These are phyloP conservation scores for Paratrypauchen microcephalus DNA, from an alignment of 2,797 vertebrate genomes.

Conservation along the genomic window DNA sequence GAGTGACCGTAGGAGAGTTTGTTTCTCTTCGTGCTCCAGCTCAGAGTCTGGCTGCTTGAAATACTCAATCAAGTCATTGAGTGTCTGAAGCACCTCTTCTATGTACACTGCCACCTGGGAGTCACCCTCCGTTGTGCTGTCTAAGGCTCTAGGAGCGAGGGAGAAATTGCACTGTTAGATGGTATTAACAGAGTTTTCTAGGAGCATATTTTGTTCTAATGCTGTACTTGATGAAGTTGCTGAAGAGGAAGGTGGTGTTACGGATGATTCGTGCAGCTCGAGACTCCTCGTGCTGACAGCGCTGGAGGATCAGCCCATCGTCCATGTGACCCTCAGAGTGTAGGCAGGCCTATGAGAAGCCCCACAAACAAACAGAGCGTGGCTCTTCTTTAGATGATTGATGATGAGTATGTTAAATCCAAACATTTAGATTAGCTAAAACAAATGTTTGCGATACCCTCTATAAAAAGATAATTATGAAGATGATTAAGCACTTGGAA, in stretches of 20 bases:
- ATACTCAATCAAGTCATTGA: constrained; percentile 93
- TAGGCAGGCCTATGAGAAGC: constrained; percentile 85
- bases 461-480: constrained; percentile 30
- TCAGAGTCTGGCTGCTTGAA: constrained; percentile 92
- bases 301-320: constrained; percentile 91
- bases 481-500: constrained; percentile 17
- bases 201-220: too few species aligned
- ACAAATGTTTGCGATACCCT: constrained; percentile 17
- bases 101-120: constrained; percentile 79
- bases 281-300: constrained; percentile 93
- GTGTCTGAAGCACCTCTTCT: constrained; percentile 91
- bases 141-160: constrained; percentile 45
- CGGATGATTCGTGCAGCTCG: constrained; percentile 95
- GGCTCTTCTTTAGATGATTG: not conserved
- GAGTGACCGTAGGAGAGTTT: constrained; percentile 92
- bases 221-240: constrained; percentile 90
- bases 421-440: constrained; percentile 1
- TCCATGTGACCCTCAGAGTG: constrained; percentile 98
- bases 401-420: not conserved
- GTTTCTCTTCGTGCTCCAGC: constrained; percentile 94
- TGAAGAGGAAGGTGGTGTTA: constrained; percentile 91
- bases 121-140: constrained; percentile 81
- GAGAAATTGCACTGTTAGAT: not conserved
- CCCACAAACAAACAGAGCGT: not conserved
- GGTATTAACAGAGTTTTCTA: not conserved